These are phyloP conservation scores for Speoplatyrhinus poulsoni DNA, from an alignment of 2,113 vertebrate species.

Conservation along the genomic window DNA sequence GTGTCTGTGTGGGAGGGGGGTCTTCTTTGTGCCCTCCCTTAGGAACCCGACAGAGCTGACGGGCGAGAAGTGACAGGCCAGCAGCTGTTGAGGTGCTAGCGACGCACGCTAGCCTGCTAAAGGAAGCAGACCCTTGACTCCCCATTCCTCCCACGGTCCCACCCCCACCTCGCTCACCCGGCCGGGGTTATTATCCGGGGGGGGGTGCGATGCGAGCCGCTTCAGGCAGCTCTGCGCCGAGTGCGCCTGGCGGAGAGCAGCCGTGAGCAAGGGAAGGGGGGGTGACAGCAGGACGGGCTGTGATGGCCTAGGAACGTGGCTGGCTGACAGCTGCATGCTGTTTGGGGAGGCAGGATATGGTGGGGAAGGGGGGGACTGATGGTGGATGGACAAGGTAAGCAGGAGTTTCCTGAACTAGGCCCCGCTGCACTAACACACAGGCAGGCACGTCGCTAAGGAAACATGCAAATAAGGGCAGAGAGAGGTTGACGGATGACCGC, in stretches of 20 bases:
- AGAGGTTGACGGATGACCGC: slow-evolving; percentile 50
- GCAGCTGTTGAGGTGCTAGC: slow-evolving; percentile 65
- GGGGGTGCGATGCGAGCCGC: not conserved
- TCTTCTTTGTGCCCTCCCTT: slow-evolving; percentile 25
- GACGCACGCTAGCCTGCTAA: slow-evolving; percentile 47
- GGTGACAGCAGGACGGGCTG: slow-evolving; percentile 52
- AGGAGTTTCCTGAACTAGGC: slow-evolving; percentile 45
- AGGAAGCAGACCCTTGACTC: slow-evolving; percentile 44
- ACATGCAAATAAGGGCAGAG: slow-evolving; percentile 46
- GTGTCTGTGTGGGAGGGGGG: slow-evolving; percentile 1
- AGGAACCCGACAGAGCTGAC: slow-evolving; percentile 46
- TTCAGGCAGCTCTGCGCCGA: slow-evolving; percentile 52
- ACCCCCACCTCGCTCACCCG: slow-evolving; percentile 36
- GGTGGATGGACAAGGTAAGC: slow-evolving; percentile 45
- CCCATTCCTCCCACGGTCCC: slow-evolving; percentile 40
- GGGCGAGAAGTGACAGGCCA: slow-evolving; percentile 63
- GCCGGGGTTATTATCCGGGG: slow-evolving; percentile 53
- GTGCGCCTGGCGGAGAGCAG: slow-evolving; percentile 59
- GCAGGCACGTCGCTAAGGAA: slow-evolving; percentile 58
- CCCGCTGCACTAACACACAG: slow-evolving; percentile 65
- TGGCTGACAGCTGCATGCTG: slow-evolving; percentile 68
- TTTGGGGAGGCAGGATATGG: slow-evolving; percentile 49
- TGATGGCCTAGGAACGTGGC: slow-evolving; percentile 64
- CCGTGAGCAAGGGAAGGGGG: slow-evolving; percentile 46
- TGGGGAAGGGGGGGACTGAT: slow-evolving; percentile 48